Base-by-base conservation (phyloP, 2,113 vertebrate genomes). In the Dicaeum eximium region DNA sequence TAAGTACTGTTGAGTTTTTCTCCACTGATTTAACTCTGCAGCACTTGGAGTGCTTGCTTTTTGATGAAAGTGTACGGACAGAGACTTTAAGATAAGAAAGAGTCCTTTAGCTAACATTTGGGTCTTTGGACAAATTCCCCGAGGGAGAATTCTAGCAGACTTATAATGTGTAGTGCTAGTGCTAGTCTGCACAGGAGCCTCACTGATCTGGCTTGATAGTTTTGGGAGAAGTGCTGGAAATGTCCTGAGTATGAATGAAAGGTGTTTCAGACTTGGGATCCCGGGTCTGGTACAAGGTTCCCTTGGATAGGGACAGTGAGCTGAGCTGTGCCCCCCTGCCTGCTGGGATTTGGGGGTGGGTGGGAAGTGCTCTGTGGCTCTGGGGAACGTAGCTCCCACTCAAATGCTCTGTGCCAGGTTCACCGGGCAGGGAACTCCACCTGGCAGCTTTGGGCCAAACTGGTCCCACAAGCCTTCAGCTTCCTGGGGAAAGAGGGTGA, bases 331-430 rank as follows among this genome's bases (percentile, higher is more conserved):
- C 24, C 6, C 35, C 35, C 33, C 22, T 82, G 1, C 44, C 33
- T 40, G 9, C 42, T 86, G 17, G 48, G n/a, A 7, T 56, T 22
- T 78, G 71, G 60, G 74, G 38, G 25, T 7, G 28, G 9, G 9
- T 28, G 57, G n/a, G 77, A n/a, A 44, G 25, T 9, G 30, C 73
- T 13, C 25, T 38, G 35, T 10, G 6, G 22, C 17, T 88, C 60
- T 56, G 35, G 23, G 45, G 35, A 71, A 0, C 14, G 14, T 6
- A 24, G 6, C 51, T 53, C 30, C 1, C 6, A 1, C 22, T 37
- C 27, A 5, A 12, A 2, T 4, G 10, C 54, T 35, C 16, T 20
- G 28, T 27, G 48, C 48, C 2, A 1, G 3, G 2, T 48, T 80
- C 58, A 53, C 33, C 8, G 70, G 33, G 40, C 48, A 53, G 20